These are phyloP conservation scores for Procambarus virginalis DNA, from an alignment of 1,140 invertebrate genomes.

Conservation along the genomic window DNA sequence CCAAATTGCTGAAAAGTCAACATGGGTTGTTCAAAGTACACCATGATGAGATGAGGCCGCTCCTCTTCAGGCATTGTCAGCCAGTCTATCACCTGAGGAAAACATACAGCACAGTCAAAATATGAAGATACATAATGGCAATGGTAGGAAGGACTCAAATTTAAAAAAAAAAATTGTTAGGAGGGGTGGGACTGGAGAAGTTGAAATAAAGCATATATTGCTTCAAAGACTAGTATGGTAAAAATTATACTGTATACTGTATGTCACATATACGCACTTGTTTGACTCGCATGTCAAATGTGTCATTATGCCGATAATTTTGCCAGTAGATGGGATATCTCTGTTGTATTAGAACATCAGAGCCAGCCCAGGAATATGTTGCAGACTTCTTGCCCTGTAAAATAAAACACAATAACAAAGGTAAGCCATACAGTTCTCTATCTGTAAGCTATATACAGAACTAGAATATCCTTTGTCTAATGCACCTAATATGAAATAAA, in stretches of 20 bases:
- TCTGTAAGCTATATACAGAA: too few species aligned
- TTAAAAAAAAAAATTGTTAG: too few species aligned
- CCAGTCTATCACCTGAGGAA: slow-evolving; percentile 58
- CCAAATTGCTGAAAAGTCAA: slow-evolving; percentile 38
- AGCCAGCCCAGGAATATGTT: slow-evolving; percentile 54
- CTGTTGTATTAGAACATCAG: slow-evolving; percentile 47
- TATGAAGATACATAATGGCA: too few species aligned
- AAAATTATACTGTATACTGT: neutral
- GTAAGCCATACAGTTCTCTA: too few species aligned
- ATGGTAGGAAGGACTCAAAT: too few species aligned
- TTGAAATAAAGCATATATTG: too few species aligned
- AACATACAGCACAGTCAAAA: too few species aligned
- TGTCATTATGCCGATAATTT: slow-evolving; percentile 19
- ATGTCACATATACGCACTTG: slow-evolving; percentile 25
- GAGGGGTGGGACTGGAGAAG: too few species aligned
- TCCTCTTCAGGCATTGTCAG: slow-evolving; percentile 30
- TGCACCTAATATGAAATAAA: too few species aligned
- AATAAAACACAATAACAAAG: neutral
- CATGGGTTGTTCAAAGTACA: slow-evolving; percentile 65
- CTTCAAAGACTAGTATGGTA: too few species aligned
- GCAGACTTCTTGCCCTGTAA: slow-evolving; percentile 41
- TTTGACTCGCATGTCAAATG: slow-evolving; percentile 39
- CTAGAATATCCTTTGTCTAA: too few species aligned
- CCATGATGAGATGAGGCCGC: slow-evolving; percentile 50
- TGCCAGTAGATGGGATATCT: slow-evolving; percentile 52